Base-by-base conservation (phyloP, 1,140 invertebrate genomes). In the Eriocheir sinensis region DNA sequence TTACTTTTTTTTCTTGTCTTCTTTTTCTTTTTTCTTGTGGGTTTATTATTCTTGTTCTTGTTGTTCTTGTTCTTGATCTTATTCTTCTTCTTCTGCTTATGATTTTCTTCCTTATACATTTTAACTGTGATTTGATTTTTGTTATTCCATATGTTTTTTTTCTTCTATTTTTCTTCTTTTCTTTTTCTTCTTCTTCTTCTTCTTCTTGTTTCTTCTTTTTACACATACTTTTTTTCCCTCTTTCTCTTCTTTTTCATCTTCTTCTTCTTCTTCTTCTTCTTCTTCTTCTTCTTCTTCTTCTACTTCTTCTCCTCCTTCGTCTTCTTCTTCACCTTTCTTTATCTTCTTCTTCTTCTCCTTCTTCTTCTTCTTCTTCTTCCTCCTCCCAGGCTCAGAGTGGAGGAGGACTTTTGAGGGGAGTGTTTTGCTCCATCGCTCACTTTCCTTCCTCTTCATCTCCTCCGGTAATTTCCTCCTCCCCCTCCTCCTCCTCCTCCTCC, bases 361-460 rank as follows among this genome's bases (percentile, higher is more conserved):
- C 81, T n/a, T 83, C 81, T 0, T 38, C 81, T n/a, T 83, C 17
- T n/a, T 83, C 81, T n/a, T 38, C 36, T n/a, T 86, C 34, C 83
- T 40, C 83, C 40, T 86, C 34, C 32, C 0, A n/a, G 21, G n/a
- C 60, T n/a, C 60, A n/a, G 8, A n/a, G 60, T 72, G 40, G 83
- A 86, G 21, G 32, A 41, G 36, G 9, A 86, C 21, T 86, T 40
- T 40, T 40, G 27, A 72, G 60, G 60, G 27, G 60, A 72, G 27
- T 86, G 36, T 86, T 41, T 86, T 41, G 32, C 34, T 86, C 83
- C 40, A 38, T 86, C 83, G 21, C 83, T 86, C 83, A 40, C 83
- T 86, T n/a, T 32, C 83, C 40, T 41, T 86, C 34, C 40, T n/a
- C 9, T 34, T 72, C 60, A 72, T 72, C 60, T 72, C 48, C 48